phyloP scores from a whole-genome alignment of 2,113 vertebrate genomes.

The Melanerpes aurifrons region DNA sequence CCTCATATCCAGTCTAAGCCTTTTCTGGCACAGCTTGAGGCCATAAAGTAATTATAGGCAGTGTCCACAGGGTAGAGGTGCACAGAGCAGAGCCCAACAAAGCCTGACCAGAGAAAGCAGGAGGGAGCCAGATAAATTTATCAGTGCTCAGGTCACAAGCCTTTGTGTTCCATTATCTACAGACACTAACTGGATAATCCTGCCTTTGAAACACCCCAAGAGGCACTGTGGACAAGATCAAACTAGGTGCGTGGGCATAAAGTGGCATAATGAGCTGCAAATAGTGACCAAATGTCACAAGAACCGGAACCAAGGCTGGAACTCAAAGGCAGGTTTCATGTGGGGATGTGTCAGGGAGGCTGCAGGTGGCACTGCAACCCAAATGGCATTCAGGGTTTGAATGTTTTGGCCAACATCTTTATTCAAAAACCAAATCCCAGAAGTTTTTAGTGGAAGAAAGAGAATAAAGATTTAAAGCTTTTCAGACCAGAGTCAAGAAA shows the following conservation, averaged over 20 bases:
- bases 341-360: background rate
- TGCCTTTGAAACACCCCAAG: background rate
- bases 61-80: background rate
- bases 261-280: background rate
- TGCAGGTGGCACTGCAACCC: background rate
- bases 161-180: background rate
- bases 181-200: background rate
- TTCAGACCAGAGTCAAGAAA: background rate
- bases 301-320: background rate
- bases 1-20: too few relatives aligned
- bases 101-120: background rate
- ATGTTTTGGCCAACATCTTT: background rate
- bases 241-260: background rate
- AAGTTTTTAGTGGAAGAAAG: background rate
- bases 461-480: background rate
- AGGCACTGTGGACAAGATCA: background rate
- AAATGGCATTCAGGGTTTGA: background rate
- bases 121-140: background rate
- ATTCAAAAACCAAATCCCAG: background rate
- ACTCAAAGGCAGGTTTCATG: background rate
- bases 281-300: background rate
- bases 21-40: too few relatives aligned
- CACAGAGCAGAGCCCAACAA: background rate
- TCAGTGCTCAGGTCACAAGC: background rate
- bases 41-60: background rate